phyloP scores from a whole-genome alignment of 1,140 invertebrate genomes.

The Augochlora pura region DNA sequence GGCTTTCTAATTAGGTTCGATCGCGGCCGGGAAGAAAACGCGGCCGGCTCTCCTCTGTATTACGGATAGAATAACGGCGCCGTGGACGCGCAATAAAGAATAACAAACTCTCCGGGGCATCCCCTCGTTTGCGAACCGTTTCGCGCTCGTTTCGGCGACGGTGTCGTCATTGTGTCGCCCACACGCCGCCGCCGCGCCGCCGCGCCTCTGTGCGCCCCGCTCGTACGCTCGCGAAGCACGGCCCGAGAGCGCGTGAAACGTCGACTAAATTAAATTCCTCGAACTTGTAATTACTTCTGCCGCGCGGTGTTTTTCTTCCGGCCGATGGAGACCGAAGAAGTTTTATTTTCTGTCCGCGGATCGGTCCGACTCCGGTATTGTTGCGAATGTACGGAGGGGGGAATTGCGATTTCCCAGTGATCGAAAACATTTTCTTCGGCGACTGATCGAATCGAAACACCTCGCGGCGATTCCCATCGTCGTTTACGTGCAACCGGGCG shows the following conservation, averaged over 20 bases:
- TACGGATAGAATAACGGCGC: not conserved
- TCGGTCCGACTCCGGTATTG: not conserved
- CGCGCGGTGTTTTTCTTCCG: constrained; percentile 37
- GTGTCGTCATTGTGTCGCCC: constrained; percentile 3
- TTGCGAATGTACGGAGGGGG: not conserved
- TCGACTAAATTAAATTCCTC: constrained; percentile 47
- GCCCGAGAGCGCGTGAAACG: not conserved
- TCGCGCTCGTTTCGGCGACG: constrained; percentile 7
- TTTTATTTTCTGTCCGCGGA: not conserved
- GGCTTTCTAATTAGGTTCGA: constrained; percentile 4
- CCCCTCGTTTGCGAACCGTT: not conserved
- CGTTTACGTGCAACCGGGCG: no score
- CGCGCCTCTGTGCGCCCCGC: no score
- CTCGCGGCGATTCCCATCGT: no score
- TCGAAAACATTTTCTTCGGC: no score
- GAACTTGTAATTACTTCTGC: constrained; percentile 44
- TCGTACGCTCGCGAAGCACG: no score
- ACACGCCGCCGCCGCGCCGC: not conserved
- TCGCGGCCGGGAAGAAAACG: not conserved
- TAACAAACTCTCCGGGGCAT: constrained; percentile 14
- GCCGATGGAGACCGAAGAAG: not conserved
- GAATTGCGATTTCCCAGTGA: constrained; percentile 8
- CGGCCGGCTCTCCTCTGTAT: not conserved
- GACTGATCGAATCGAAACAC: no score
- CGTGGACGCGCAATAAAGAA: not conserved